A percentile compares a stretch with the other conserved stretches of the same genome.
These are phyloP conservation scores for Eristalis arbustorum DNA, from an alignment of 2,888 invertebrate species.

Conservation along the genomic window DNA sequence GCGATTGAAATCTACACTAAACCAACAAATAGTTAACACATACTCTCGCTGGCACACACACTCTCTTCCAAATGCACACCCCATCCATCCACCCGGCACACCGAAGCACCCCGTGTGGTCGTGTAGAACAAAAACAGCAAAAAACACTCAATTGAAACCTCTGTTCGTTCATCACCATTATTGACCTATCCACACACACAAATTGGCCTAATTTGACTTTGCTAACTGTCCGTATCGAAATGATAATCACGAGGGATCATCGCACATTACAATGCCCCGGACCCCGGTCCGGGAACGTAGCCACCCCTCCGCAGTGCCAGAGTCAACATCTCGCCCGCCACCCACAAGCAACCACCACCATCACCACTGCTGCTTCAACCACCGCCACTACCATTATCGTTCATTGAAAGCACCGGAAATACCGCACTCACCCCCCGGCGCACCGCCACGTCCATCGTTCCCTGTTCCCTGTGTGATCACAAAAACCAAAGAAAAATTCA, in stretches of 20 bases:
- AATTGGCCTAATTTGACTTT: constrained; percentile 73
- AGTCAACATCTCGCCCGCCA: background rate
- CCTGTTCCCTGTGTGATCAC: constrained; percentile 36
- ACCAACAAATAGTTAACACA: constrained; percentile 49
- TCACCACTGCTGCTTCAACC: background rate
- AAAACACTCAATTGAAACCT: constrained; percentile 26
- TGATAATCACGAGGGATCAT: constrained; percentile 72
- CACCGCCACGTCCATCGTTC: constrained; percentile 17
- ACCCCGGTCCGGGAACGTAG: background rate
- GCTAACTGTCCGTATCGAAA: constrained; percentile 72
- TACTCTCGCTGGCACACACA: background rate
- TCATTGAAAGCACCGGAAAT: constrained; percentile 65
- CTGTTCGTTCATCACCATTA: constrained; percentile 59
- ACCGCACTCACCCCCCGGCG: constrained; percentile 61
- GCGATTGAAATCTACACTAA: constrained; percentile 64
- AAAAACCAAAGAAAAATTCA: constrained; percentile 53
- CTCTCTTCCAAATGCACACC: too few relatives aligned
- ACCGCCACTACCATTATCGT: constrained; percentile 37
- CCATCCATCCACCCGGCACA: background rate
- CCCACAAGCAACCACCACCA: background rate
- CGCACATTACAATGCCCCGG: constrained; percentile 56
- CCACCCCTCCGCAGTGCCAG: constrained; percentile 23
- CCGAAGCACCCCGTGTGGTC: background rate
- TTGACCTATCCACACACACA: constrained; percentile 71
- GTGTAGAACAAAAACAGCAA: constrained; percentile 14